Percentiles rank a stretch among this genome's conserved stretches.
These are phyloP conservation scores for Eurystomus gularis DNA, from an alignment of 2,113 vertebrate genomes.

Conservation along the genomic window DNA sequence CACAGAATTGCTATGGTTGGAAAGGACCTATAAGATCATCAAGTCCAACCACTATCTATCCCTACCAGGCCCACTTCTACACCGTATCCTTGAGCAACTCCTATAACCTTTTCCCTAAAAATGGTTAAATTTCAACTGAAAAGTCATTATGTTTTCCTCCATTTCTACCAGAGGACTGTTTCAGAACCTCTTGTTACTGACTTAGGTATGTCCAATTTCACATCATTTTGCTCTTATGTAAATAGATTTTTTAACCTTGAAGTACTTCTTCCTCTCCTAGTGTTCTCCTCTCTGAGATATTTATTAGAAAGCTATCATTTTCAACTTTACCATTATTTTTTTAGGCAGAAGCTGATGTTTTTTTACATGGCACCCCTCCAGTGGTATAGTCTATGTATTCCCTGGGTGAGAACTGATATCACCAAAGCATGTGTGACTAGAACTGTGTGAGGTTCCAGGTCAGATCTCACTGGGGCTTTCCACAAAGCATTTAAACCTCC, in stretches of 20 bases:
- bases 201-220: background rate
- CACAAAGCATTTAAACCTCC: background rate
- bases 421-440: fast-evolving
- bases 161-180: background rate
- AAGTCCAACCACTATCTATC: too few relatives aligned
- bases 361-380: background rate
- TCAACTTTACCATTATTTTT: background rate
- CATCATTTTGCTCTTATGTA: background rate
- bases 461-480: background rate
- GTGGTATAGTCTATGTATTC: background rate
- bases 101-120: background rate
- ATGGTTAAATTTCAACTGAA: background rate
- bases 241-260: background rate
- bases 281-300: background rate
- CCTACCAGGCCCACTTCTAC: too few relatives aligned
- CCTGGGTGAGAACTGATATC: background rate
- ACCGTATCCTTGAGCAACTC: too few relatives aligned
- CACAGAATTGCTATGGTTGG: too few relatives aligned
- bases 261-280: background rate
- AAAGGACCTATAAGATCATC: too few relatives aligned
- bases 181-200: background rate
- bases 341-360: background rate
- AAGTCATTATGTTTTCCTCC: background rate
- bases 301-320: background rate
- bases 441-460: background rate